Percentiles rank a stretch among this genome's conserved stretches.
These are phyloP conservation scores for Clitarchus hookeri DNA, from an alignment of 2,888 invertebrate genomes.

Conservation along the genomic window DNA sequence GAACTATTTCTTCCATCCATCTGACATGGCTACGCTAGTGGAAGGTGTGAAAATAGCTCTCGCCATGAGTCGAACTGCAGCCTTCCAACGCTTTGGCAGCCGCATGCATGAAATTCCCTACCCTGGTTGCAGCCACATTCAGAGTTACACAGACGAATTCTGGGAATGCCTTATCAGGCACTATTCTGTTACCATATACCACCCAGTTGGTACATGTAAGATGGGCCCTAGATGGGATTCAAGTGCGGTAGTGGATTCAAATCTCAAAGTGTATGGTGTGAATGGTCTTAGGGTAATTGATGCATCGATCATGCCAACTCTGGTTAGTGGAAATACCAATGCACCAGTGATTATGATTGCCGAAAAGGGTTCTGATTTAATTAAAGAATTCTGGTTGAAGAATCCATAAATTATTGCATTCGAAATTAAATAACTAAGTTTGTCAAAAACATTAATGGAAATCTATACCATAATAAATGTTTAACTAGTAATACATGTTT, in stretches of 20 bases:
- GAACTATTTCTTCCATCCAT: constrained; percentile 82
- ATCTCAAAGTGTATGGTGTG: constrained; percentile 67
- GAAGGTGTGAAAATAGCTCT: constrained; percentile 87
- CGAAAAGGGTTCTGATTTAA: constrained; percentile 86
- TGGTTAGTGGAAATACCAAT: constrained; percentile 85
- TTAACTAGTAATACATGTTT: too few species aligned
- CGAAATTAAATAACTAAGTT: too few species aligned
- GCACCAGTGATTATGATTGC: constrained; percentile 89
- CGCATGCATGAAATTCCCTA: constrained; percentile 71
- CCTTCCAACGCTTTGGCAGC: constrained; percentile 66
- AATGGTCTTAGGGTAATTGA: constrained; percentile 80
- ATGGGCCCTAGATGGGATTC: constrained; percentile 89
- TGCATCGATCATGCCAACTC: constrained; percentile 84
- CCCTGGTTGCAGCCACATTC: constrained; percentile 74
- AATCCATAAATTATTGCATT: too few species aligned
- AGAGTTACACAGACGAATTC: constrained; percentile 72
- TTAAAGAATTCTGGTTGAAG: constrained; percentile 75
- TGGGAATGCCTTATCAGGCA: constrained; percentile 88
- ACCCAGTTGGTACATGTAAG: constrained; percentile 85
- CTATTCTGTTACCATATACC: constrained; percentile 83
- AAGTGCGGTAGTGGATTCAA: constrained; percentile 81
- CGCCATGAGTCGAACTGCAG: constrained; percentile 76
- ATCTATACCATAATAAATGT: too few species aligned
- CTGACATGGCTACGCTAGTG: constrained; percentile 77
- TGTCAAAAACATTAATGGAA: too few species aligned